Evolutionary conservation across 2,113 vertebrate species (phyloP).

Genomic region (Synodontis membranacea): DNA sequence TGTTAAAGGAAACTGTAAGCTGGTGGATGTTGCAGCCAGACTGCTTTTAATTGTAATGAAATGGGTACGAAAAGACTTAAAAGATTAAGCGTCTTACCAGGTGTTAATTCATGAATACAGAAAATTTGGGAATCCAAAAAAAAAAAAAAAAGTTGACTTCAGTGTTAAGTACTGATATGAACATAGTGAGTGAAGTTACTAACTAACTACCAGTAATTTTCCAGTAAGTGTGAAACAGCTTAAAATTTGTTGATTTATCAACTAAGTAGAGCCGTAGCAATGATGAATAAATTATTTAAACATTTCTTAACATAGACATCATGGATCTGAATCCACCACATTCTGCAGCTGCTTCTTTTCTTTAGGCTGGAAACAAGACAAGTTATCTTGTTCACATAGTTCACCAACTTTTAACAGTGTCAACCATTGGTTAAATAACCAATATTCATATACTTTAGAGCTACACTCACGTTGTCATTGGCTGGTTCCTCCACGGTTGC

Average conservation of each 20-base stretch:
- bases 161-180: too few relatives aligned
- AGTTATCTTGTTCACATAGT: background rate
- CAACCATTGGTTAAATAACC: background rate
- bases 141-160: too few relatives aligned
- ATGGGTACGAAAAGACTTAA: background rate
- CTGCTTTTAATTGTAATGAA: too few relatives aligned
- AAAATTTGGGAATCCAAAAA: too few relatives aligned
- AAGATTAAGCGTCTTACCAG: background rate
- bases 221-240: too few relatives aligned
- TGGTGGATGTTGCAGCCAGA: too few relatives aligned
- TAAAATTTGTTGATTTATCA: too few relatives aligned
- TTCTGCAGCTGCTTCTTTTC: background rate
- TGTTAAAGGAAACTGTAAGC: too few relatives aligned
- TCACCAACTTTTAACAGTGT: background rate
- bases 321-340: background rate
- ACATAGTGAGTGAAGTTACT: too few relatives aligned
- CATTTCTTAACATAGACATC: background rate
- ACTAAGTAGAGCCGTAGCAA: background rate
- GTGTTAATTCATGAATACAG: background rate
- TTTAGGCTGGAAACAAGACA: background rate
- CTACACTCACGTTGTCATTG: conserved; percentile 85
- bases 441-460: background rate
- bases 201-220: too few relatives aligned
- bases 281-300: background rate
- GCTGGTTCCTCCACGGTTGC: conserved; percentile 82